phyloP scores from a whole-genome alignment of 2,113 vertebrate species.

The Tragelaphus buxtoni region DNA sequence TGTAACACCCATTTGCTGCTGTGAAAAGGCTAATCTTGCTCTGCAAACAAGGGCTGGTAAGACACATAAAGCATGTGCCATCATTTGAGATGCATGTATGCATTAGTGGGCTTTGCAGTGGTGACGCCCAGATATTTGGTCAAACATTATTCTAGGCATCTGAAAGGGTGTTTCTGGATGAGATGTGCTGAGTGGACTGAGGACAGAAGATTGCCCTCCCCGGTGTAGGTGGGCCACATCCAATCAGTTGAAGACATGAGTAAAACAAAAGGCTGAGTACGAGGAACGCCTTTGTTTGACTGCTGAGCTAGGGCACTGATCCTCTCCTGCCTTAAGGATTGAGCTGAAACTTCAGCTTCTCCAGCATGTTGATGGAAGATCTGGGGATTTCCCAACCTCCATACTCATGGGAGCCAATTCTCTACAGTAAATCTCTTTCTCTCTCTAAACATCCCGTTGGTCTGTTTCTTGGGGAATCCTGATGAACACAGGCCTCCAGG shows the following conservation, averaged over 20 bases:
- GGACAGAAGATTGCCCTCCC: not conserved
- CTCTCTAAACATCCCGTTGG: rapidly evolving
- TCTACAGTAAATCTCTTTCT: not conserved
- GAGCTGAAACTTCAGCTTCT: rapidly evolving
- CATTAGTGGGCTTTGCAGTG: not conserved
- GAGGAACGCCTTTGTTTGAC: not conserved
- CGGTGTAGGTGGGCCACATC: not conserved
- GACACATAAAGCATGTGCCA: rapidly evolving
- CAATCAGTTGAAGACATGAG: not conserved
- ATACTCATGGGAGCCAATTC: rapidly evolving
- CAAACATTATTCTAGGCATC: not conserved
- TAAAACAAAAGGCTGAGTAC: not conserved
- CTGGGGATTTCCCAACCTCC: not conserved
- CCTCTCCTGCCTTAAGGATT: not conserved
- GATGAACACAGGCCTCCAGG: rapidly evolving
- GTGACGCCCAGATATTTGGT: not conserved
- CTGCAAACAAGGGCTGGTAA: too few relatives aligned
- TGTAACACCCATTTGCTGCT: rapidly evolving
- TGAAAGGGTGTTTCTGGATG: not conserved
- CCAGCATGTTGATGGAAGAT: not conserved
- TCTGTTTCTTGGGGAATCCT: not conserved
- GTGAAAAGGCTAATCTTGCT: too few relatives aligned
- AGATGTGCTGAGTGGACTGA: rapidly evolving
- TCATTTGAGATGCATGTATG: rapidly evolving
- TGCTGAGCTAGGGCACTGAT: not conserved